Evolutionary conservation across 2,888 invertebrate species (phyloP), one percentile per base, ranked within the genome.

Genomic region (Blera fallax): DNA sequence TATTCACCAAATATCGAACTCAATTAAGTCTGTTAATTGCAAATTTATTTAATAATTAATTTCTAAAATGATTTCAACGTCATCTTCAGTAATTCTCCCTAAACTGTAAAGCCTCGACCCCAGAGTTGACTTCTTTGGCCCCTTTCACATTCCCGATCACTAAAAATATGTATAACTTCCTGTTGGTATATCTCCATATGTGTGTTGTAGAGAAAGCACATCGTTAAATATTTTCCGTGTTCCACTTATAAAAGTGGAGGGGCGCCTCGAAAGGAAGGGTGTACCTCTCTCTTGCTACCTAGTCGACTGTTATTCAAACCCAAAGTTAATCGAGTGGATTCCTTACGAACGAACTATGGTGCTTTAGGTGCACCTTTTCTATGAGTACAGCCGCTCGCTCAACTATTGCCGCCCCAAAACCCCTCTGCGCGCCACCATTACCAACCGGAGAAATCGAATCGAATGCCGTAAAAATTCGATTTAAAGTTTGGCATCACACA

Each of bases 381-480:
- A 60, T 40, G 64, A 62, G 52, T 62, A 67, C 29, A 74, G n/a
- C 40, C 58, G 45, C 43, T 34, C 56, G 48, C 60, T 29, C 37
- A 54, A n/a, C 29, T 10, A 29, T 29, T 14, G 37, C 40, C 24
- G 7, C 4, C 24, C 24, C 2, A 24, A 16, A 60, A 27, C 27
- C n/a, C 18, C 14, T 37, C 58, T 7, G 27, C 27, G 18, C 62
- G n/a, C 10, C 43, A 5, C 32, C 16, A 11, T 0, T n/a, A 29
- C 60, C 60, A 11, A 43, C 62, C 65, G 11, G 50, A 78, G 78
- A 40, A 83, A 73, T 83, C 67, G 48, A 79, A 79, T 79, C 79
- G 79, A 84, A 79, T 79, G 62, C 67, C 79, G 73, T 73, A 80
- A 84, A 85, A 85, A 85, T 80, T 80, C 74, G 84, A 85, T 85